A percentile compares a stretch with the other conserved stretches of the same genome.
Evolutionary conservation across 2,888 invertebrate genomes (phyloP).

Genomic region (Andrena dorsata): DNA sequence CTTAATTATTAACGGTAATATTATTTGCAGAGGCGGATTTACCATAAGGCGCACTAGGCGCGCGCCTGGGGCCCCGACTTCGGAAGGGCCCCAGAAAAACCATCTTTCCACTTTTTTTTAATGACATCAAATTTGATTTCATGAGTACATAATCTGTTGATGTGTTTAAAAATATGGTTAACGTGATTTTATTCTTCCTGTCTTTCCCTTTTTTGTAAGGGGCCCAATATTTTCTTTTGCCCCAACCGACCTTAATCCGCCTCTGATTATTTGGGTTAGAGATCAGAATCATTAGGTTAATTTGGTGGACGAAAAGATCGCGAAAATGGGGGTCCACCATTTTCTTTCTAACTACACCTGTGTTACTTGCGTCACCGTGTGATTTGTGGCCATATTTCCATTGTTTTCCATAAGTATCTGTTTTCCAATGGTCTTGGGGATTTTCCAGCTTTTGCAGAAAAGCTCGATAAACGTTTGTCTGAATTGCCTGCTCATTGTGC

Average conservation of each 20-base stretch:
- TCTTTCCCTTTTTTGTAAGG: too few relatives aligned
- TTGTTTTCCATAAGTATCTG: conserved; percentile 80
- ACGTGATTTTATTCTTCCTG: too few relatives aligned
- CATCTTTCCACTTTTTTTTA: too few relatives aligned
- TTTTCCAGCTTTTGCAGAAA: conserved; percentile 85
- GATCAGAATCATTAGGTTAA: conserved; percentile 5
- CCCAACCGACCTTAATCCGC: too few relatives aligned
- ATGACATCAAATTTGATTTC: too few relatives aligned
- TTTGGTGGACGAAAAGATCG: conserved; percentile 11
- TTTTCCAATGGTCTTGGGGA: conserved; percentile 72
- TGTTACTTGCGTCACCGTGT: conserved; percentile 83
- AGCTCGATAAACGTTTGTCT: conserved; percentile 91
- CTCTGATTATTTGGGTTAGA: conserved; percentile 8
- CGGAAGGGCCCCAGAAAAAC: too few relatives aligned
- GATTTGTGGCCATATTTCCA: conserved; percentile 79
- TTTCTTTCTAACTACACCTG: conserved; percentile 79
- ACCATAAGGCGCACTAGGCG: too few relatives aligned
- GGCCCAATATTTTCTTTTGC: too few relatives aligned
- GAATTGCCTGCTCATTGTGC: conserved; percentile 97
- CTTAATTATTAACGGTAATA: conserved; percentile 4
- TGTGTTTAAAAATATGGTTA: too few relatives aligned
- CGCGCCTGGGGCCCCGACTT: too few relatives aligned
- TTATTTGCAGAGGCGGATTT: too few relatives aligned
- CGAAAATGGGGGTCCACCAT: neutral
- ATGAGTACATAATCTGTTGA: too few relatives aligned